Evolutionary conservation across 2,888 invertebrate genomes (phyloP).

Genomic region (Volucella bombylans): DNA sequence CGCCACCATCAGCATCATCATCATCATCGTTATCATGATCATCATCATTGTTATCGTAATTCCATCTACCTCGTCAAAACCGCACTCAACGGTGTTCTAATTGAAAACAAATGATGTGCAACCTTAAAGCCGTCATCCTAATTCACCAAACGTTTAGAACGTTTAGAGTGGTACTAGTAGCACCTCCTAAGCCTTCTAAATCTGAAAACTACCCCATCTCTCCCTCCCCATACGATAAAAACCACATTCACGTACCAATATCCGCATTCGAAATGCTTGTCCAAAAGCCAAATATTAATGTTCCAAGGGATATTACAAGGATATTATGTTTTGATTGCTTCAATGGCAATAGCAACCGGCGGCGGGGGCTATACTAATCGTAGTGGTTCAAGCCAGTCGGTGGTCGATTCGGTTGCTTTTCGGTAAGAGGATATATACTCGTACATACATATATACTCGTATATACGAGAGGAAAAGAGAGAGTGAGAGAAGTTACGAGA

Average conservation of each 20-base stretch:
- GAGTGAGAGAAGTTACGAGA: conserved; percentile 51
- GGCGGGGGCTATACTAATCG: neutral
- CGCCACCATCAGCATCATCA: conserved; percentile 1
- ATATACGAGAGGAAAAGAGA: neutral
- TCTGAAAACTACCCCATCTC: no score
- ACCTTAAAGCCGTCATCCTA: conserved; percentile 39
- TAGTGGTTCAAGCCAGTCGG: neutral
- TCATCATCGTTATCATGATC: conserved; percentile 13
- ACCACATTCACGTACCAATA: conserved; percentile 71
- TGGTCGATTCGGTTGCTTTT: conserved; percentile 29
- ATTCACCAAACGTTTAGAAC: conserved; percentile 30
- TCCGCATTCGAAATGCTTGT: conserved; percentile 65
- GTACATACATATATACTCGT: no score
- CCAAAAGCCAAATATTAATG: conserved; percentile 72
- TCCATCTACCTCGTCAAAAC: conserved; percentile 34
- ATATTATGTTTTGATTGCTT: conserved; percentile 70
- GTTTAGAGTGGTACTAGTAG: no score
- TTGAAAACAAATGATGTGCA: conserved; percentile 69
- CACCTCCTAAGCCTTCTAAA: no score
- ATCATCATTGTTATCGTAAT: conserved; percentile 10
- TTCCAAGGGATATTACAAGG: conserved; percentile 69
- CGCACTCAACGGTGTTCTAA: conserved; percentile 59
- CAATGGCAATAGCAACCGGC: neutral
- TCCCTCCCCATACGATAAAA: conserved; percentile 52
- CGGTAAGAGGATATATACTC: neutral